Evolutionary conservation across 1,140 invertebrate genomes (phyloP).

Genomic region (Anastatus disparis): DNA sequence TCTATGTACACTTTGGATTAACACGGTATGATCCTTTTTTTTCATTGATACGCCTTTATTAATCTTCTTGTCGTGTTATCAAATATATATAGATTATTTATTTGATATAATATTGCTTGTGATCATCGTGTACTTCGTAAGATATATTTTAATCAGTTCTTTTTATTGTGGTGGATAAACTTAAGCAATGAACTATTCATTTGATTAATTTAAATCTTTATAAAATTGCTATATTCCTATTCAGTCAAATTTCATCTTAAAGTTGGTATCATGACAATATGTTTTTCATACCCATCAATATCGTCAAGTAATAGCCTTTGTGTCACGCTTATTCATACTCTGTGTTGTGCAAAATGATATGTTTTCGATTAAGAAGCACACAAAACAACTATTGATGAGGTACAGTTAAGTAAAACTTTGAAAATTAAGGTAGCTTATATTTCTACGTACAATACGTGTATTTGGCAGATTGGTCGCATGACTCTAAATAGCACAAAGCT

Average conservation of each 20-base stretch:
- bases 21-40: background rate
- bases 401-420: constrained; percentile 59
- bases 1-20: background rate
- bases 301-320: constrained; percentile 1
- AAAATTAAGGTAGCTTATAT: too few species aligned
- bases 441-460: too few species aligned
- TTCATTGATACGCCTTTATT: background rate
- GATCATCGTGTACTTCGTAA: too few species aligned
- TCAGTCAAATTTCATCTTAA: background rate
- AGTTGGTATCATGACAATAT: background rate
- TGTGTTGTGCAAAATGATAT: too few species aligned
- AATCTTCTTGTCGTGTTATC: too few species aligned
- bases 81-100: too few species aligned
- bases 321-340: constrained; percentile 13
- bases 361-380: too few species aligned
- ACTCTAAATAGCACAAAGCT: constrained; percentile 59
- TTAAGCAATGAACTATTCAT: background rate
- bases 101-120: too few species aligned
- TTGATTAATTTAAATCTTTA: background rate
- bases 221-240: background rate
- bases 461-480: constrained; percentile 54
- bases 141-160: too few species aligned
- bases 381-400: constrained; percentile 42
- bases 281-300: background rate
- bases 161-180: too few species aligned